Evolutionary conservation across 2,797 vertebrate genomes (phyloP), one percentile per base, ranked within the genome.

Genomic region (Thaleichthys pacificus): DNA sequence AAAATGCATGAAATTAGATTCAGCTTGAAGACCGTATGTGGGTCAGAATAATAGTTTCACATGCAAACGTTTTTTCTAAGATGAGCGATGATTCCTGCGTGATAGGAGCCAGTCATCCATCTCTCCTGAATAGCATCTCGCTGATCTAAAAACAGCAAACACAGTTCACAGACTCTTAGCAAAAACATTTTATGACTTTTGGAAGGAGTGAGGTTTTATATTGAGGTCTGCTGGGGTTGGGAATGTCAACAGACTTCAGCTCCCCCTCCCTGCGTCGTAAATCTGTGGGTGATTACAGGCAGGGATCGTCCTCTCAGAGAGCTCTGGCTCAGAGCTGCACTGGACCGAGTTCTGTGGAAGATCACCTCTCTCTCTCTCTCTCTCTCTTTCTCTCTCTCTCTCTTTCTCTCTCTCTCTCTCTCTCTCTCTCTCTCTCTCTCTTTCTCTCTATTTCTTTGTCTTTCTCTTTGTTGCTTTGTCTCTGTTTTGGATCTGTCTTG

Each of bases 231-330:
- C 61, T 19, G 11, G 76, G 82, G 72, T 64, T 65, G 79, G 72
- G 81, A 86, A 88, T 83, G 83, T 89, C 88, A 89, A 86, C 88
- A 89, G 72, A 82, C 83, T 78, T 82, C 74, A 79, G 76, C 74
- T 64, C 73, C 77, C 66, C 30, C 82, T 80, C 79, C 81, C 73
- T 66, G 2, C 69, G 68, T 82, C 65, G 76, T 90, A 91, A 91
- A 91, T 91, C 84, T 82, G 4, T 0, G 6, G 65, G 63, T 86
- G 80, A 88, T 84, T 77, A 84, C 6, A 12, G 62, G 75, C 70
- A 75, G 63, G 70, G 67, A 61, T 82, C 1, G n/a, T 64, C 42
- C 42, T 51, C 70, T 57, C 3, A 30, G 4, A 19, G 21, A 8
- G 26, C n/a, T 56, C 21, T 49, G 47, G 28, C 61, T 71, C 61